Conservation (phyloP, 2,797 vertebrate genomes). For the Urosaurus nigricauda region DNA sequence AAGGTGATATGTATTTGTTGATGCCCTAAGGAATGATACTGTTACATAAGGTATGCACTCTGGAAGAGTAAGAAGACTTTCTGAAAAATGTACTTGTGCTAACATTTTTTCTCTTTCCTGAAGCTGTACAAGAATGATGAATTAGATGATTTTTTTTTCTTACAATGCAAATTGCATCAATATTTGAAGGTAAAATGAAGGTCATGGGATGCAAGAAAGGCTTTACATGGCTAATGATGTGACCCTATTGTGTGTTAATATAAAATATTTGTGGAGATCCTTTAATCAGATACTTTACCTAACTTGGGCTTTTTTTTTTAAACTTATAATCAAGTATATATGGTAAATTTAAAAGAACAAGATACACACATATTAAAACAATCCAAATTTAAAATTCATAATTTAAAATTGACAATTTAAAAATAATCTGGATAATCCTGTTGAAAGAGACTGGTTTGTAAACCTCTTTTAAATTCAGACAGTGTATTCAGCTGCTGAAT, state of each 20-base stretch:
- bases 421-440: too few relatives aligned
- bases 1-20: slow-evolving; percentile 22
- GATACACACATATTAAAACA: too few relatives aligned
- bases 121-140: slow-evolving; percentile 21
- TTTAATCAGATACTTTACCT: background rate
- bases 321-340: too few relatives aligned
- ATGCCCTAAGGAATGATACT: background rate
- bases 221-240: background rate
- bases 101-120: slow-evolving; percentile 41
- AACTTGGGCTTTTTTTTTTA: too few relatives aligned
- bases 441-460: too few relatives aligned
- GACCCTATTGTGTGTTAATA: background rate
- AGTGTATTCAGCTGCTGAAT: too few relatives aligned
- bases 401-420: too few relatives aligned
- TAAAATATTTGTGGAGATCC: background rate
- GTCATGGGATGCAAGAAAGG: background rate
- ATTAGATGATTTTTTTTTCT: background rate
- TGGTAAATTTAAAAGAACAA: too few relatives aligned
- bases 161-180: slow-evolving; percentile 22
- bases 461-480: too few relatives aligned
- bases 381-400: too few relatives aligned
- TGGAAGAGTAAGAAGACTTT: slow-evolving; percentile 13
- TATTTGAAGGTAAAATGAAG: slow-evolving; percentile 30
- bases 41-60: background rate
- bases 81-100: slow-evolving; percentile 23